Evolutionary conservation across 2,888 invertebrate species (phyloP), one percentile per base, ranked within the genome.

Genomic region (Scaptomyza flava): DNA sequence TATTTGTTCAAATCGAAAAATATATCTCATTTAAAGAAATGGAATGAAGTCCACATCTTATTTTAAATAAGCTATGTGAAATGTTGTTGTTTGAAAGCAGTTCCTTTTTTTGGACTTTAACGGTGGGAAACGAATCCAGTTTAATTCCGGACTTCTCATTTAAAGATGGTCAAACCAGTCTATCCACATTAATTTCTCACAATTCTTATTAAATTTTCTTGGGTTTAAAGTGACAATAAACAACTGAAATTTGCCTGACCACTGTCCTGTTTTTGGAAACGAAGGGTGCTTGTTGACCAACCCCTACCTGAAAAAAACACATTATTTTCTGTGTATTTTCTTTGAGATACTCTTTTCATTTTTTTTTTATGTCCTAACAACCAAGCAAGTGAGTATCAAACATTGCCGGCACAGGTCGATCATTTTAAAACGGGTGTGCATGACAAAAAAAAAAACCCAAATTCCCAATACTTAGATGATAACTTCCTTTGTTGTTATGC

Each of bases 141-240:
- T 85, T 87, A 6, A 56, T 45, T 50, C 46, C 11, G 11, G 6
- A 43, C 9, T 30, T 17, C 3, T 5, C 34, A 27, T 27, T 50
- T 12, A 41, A 50, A 47, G 30, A 45, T 20, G 17, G 27, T 14
- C 23, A 73, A 80, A 82, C 81, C 78, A 68, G 81, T 82, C 50
- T 65, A 12, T 83, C 83, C 45, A 88, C 68, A 62, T 58, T 60
- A 71, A 77, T 73, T 88, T 82, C 81, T 66, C 81, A 82, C 68
- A 68, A 65, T 58, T 71, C 66, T 23, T 12, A 36, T 7, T 23
- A 38, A 34, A 34, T 63, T 72, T 82, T 73, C 68, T 83, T 73
- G 72, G 67, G 67, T 45, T 38, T 41, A 73, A 82, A 82, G 67
- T 47, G 23, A 68, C 53, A 64, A 63, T 53, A 66, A 68, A 65